Evolutionary conservation across 1,140 invertebrate species (phyloP), one percentile per base, ranked within the genome.

Genomic region (Orius laevigatus): DNA sequence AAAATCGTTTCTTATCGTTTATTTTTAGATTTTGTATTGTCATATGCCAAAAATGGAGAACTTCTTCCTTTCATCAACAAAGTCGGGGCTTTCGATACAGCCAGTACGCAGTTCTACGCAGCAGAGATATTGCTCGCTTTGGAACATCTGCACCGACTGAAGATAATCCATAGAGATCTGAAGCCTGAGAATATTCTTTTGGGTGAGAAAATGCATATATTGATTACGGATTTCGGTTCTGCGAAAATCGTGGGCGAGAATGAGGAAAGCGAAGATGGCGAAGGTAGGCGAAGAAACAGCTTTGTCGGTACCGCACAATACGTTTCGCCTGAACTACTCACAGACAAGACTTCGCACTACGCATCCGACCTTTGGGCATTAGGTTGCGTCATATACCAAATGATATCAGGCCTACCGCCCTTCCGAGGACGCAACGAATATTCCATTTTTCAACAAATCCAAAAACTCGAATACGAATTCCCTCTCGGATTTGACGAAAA

Each of bases 241-340:
- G 84, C 89, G 1, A 96, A 93, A 67, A 86, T 95, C 56, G 61
- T 87, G 4, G 68, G 70, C 38, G 44, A 46, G 15, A 33, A 8
- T 66, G 14, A 18, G 38, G 46, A 63, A 52, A 63, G 62, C 5
- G 61, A 63, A 14, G 56, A 62, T 9, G 58, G 65, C 56, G 53
- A 65, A 50, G 58, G 69, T 51, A 61, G 65, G 47, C 65, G 82
- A 44, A 74, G 73, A 55, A 85, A 84, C 59, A 96, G 92, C 60
- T 97, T 98, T 67, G 92, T 97, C 4, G 94, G 95, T n/a, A 98
- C 95, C 11, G 93, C 95, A 0, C 93, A 98, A 63, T 99, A 98
- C 67, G 92, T 98, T 0, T 94, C 91, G 39, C 95, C 95, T 5
- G 95, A 98, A 66, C 70, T 98, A 11, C 66, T 98, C 2, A 81